These are phyloP conservation scores for Dendrolimus pini DNA, from an alignment of 2,888 invertebrate genomes.

Conservation along the genomic window DNA sequence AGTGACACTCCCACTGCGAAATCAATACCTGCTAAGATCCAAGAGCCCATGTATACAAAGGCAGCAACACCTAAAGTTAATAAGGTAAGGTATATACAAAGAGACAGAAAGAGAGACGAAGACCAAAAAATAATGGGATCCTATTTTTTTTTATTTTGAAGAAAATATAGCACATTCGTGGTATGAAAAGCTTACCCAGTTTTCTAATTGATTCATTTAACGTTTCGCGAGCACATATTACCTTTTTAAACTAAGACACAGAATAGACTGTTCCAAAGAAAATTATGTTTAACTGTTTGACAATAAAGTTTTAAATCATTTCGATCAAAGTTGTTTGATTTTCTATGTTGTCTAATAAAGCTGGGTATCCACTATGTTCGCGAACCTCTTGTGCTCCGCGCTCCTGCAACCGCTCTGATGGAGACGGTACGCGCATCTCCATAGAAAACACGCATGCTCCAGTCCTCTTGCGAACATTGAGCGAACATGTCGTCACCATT, in stretches of 20 bases:
- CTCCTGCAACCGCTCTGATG: neutral
- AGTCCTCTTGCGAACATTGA: neutral
- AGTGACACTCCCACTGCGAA: constrained; percentile 47
- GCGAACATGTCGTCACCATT: neutral
- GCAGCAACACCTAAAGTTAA: constrained; percentile 52
- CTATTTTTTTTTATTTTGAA: constrained; percentile 1
- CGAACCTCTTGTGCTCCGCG: neutral
- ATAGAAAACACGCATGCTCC: neutral
- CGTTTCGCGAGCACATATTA: too few relatives aligned
- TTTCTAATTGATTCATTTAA: too few relatives aligned
- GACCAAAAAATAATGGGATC: too few relatives aligned
- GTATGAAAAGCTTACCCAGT: too few relatives aligned
- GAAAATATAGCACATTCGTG: too few relatives aligned
- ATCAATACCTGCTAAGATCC: constrained; percentile 54
- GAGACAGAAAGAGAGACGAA: too few relatives aligned
- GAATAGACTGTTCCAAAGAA: too few relatives aligned
- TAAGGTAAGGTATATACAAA: constrained; percentile 32
- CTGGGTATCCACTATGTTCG: neutral
- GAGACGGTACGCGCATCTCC: neutral
- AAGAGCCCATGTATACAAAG: constrained; percentile 62
- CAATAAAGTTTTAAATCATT: too few relatives aligned
- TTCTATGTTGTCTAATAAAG: neutral
- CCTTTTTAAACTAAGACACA: too few relatives aligned
- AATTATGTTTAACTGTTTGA: too few relatives aligned
- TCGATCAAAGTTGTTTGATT: too few relatives aligned